Percentiles rank a stretch among this genome's conserved stretches.
phyloP scores from a whole-genome alignment of 2,797 vertebrate genomes.

The Telmatherina bonti region DNA sequence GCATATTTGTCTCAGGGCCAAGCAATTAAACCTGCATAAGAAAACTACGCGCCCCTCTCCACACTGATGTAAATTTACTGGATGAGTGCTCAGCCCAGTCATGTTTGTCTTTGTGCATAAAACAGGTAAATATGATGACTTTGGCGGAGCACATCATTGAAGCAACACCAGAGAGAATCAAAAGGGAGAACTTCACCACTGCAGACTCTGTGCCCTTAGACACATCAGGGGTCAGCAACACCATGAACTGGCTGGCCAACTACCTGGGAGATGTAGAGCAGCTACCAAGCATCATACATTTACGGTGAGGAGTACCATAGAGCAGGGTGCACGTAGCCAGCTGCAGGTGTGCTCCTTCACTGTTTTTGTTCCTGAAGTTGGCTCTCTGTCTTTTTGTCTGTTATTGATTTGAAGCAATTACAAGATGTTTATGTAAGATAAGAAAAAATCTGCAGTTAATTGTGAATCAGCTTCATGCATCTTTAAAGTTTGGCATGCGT shows the following conservation, averaged over 20 bases:
- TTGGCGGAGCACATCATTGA: constrained; percentile 99
- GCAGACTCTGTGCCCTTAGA: constrained; percentile 87
- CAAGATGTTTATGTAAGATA: neutral
- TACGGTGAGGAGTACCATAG: constrained; percentile 83
- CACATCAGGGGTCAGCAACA: constrained; percentile 89
- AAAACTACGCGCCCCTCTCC: neutral
- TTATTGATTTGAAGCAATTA: neutral
- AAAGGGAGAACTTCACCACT: constrained; percentile 92
- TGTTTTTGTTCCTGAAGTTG: neutral
- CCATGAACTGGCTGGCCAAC: constrained; percentile 99
- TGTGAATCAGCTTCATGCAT: neutral
- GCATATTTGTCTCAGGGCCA: constrained; percentile 17
- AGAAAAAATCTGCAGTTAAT: neutral
- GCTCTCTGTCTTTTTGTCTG: neutral
- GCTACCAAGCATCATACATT: constrained; percentile 92
- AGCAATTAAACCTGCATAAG: constrained; percentile 22
- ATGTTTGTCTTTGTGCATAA: constrained; percentile 23
- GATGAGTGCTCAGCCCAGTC: neutral
- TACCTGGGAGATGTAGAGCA: constrained; percentile 97
- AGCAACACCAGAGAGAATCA: constrained; percentile 97
- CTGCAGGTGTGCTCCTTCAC: neutral
- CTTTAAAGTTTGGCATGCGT: neutral
- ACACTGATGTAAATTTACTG: neutral
- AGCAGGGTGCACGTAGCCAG: neutral
- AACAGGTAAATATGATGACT: constrained; percentile 97